Percentiles rank a stretch among this genome's conserved stretches.
These are phyloP conservation scores for Cydia pomonella DNA, from an alignment of 1,140 invertebrate genomes.

Conservation along the genomic window DNA sequence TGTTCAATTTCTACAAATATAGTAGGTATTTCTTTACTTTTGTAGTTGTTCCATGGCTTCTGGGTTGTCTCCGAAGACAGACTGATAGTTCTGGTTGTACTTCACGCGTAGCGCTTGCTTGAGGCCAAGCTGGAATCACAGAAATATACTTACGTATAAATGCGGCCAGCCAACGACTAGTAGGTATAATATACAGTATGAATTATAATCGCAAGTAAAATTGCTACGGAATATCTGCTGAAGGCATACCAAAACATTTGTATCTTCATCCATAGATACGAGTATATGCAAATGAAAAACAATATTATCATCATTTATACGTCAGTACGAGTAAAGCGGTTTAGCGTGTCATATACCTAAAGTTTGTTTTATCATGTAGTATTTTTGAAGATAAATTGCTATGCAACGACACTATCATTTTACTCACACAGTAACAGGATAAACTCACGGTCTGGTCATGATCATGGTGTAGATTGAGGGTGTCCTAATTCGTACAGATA, in stretches of 20 bases:
- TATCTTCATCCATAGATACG: neutral
- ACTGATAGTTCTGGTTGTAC: conserved; percentile 95
- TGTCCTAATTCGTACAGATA: too few relatives aligned
- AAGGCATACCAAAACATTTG: neutral
- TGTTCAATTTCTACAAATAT: too few relatives aligned
- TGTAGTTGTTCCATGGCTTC: conserved; percentile 87
- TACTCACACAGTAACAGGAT: too few relatives aligned
- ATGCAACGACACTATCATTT: too few relatives aligned
- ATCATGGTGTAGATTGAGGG: too few relatives aligned
- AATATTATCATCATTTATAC: neutral
- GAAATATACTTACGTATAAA: neutral
- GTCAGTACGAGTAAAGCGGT: neutral
- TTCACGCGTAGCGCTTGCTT: conserved; percentile 93
- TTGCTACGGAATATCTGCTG: neutral
- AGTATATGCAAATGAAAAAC: neutral
- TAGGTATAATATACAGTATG: too few relatives aligned
- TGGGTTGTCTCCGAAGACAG: conserved; percentile 91
- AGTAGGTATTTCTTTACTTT: conserved; percentile 56
- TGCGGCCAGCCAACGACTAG: neutral
- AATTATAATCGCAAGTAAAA: neutral
- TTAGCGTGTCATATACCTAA: too few relatives aligned
- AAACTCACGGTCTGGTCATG: too few relatives aligned
- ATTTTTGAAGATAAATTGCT: too few relatives aligned
- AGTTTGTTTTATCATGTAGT: neutral
- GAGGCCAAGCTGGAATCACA: conserved; percentile 86